phyloP scores from a whole-genome alignment of 1,140 invertebrate genomes.

The Euura lappo region DNA sequence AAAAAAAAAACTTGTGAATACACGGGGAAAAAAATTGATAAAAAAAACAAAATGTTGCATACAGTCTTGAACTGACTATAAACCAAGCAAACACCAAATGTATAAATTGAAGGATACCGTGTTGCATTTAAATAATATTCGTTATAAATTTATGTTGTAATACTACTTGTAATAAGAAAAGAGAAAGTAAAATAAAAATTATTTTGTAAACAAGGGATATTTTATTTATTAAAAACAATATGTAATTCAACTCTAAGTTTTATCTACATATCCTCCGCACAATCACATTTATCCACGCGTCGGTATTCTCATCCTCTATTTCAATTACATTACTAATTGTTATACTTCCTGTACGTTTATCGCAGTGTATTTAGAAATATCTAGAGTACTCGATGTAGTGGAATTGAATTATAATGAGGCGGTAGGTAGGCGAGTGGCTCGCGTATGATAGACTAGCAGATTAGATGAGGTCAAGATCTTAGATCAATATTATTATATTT shows the following conservation, averaged over 20 bases:
- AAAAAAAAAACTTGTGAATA: too few relatives aligned
- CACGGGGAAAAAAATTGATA: too few relatives aligned
- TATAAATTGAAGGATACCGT: neutral
- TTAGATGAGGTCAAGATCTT: neutral
- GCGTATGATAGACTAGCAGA: neutral
- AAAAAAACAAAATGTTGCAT: too few relatives aligned
- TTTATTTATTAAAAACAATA: conserved; percentile 6
- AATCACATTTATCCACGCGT: neutral
- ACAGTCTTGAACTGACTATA: too few relatives aligned
- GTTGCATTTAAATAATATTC: neutral
- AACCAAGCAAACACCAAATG: too few relatives aligned
- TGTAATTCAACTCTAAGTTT: neutral
- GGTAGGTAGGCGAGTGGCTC: neutral
- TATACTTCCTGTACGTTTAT: neutral
- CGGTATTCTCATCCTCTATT: too few relatives aligned
- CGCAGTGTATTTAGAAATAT: neutral
- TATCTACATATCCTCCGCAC: neutral
- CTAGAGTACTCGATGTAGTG: neutral
- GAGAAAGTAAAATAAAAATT: neutral
- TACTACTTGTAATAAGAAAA: neutral
- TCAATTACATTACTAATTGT: neutral
- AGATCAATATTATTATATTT: neutral
- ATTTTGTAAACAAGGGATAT: conserved; percentile 6
- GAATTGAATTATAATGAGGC: neutral
- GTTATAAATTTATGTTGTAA: neutral